Conservation (phyloP, 2,797 vertebrate species). For the Tarsius wallacei region DNA sequence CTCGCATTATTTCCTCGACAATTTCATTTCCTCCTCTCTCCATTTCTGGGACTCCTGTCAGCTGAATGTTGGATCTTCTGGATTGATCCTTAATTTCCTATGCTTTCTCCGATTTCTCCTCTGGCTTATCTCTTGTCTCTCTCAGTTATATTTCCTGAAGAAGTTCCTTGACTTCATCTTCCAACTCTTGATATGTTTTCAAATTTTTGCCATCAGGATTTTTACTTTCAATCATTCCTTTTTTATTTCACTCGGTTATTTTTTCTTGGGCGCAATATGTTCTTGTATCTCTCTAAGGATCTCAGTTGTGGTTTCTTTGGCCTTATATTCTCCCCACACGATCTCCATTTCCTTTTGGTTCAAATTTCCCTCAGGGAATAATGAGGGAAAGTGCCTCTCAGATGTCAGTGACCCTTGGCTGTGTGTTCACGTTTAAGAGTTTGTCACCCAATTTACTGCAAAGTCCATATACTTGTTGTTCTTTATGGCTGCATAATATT, state of each 20-base stretch:
- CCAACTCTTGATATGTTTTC: background rate
- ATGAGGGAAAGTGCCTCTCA: background rate
- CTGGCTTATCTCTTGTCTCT: background rate
- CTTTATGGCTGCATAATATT: no score
- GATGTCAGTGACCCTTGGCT: background rate
- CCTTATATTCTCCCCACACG: background rate
- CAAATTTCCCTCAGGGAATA: background rate
- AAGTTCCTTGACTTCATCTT: slow-evolving; percentile 29
- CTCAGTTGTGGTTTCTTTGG: background rate
- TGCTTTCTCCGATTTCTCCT: background rate
- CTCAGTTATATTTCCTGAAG: background rate
- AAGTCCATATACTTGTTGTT: no score
- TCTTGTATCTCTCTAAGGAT: background rate
- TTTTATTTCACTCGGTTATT: background rate
- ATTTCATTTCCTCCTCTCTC: slow-evolving; percentile 23
- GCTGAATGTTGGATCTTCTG: background rate
- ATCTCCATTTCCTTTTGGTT: slow-evolving; percentile 15
- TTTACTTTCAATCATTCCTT: background rate
- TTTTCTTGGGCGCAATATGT: background rate
- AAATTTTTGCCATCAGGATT: background rate
- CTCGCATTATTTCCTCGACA: slow-evolving; percentile 37
- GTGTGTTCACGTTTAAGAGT: background rate
- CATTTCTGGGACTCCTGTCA: background rate
- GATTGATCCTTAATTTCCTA: background rate
- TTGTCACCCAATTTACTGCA: no score